Evolutionary conservation across 2,888 invertebrate genomes (phyloP).

Genomic region (Lepas anatifera): DNA sequence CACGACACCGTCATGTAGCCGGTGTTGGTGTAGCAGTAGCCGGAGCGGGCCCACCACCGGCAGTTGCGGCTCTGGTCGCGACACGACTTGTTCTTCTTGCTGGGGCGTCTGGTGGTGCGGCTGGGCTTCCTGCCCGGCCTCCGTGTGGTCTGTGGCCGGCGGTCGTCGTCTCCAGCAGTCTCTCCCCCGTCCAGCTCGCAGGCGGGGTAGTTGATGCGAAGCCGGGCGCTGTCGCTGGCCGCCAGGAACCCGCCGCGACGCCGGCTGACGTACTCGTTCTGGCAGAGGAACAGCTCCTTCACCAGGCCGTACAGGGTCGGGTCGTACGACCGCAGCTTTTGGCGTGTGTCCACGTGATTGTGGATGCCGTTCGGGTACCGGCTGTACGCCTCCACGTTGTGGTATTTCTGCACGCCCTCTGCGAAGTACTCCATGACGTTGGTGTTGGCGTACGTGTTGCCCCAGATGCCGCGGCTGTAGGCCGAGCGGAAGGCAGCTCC

Average conservation of each 20-base stretch:
- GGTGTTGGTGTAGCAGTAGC: constrained; percentile 19
- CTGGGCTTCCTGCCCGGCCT: neutral
- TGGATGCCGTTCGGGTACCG: constrained; percentile 3
- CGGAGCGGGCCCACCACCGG: constrained; percentile 16
- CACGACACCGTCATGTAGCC: constrained; percentile 20
- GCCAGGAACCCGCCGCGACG: neutral
- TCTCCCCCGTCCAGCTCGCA: neutral
- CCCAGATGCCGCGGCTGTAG: neutral
- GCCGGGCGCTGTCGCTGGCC: neutral
- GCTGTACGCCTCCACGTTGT: constrained; percentile 10
- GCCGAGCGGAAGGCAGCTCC: neutral
- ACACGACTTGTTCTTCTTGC: neutral
- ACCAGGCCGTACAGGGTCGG: neutral
- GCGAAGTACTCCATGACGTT: constrained; percentile 13
- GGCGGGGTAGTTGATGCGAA: neutral
- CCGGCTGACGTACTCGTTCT: neutral
- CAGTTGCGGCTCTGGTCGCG: constrained; percentile 20
- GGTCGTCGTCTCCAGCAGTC: too few relatives aligned
- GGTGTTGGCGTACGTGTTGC: constrained; percentile 1
- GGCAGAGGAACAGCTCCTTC: neutral
- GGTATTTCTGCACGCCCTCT: constrained; percentile 11
- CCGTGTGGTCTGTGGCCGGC: neutral
- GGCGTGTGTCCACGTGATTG: constrained; percentile 12
- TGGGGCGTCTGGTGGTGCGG: neutral
- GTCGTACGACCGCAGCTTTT: neutral